A percentile compares a stretch with the other conserved stretches of the same genome.
Conservation (phyloP, 2,888 invertebrate genomes). For the Dynastes maya region DNA sequence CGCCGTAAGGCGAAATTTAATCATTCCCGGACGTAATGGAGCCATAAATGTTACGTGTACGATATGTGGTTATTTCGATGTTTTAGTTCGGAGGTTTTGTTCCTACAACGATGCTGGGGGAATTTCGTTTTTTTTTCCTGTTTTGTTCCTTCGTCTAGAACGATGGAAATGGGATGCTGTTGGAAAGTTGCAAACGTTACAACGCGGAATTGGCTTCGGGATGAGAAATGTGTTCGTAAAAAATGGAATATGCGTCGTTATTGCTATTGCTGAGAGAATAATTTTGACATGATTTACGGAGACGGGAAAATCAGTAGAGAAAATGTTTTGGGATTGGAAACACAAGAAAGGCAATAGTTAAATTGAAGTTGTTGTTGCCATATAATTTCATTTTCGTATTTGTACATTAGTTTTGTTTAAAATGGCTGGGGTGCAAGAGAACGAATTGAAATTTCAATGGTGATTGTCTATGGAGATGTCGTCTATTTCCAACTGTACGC, state of each 20-base stretch:
- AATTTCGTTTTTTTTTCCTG: background rate
- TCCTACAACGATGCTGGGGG: background rate
- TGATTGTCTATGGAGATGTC: too few relatives aligned
- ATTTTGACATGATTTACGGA: background rate
- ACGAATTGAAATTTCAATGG: too few relatives aligned
- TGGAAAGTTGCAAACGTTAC: background rate
- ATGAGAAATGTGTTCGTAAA: slow-evolving; percentile 6
- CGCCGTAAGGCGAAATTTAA: background rate
- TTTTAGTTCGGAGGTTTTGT: background rate
- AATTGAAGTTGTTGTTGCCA: too few relatives aligned
- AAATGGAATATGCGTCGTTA: background rate
- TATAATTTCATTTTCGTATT: too few relatives aligned
- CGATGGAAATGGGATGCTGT: background rate
- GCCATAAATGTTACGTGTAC: slow-evolving; percentile 6
- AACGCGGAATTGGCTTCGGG: background rate
- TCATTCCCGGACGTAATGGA: slow-evolving; percentile 1
- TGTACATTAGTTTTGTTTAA: too few relatives aligned
- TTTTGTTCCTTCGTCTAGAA: background rate
- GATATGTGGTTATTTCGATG: background rate
- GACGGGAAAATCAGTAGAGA: background rate
- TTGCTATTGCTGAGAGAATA: background rate
- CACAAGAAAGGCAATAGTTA: too few relatives aligned
- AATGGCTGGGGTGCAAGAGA: too few relatives aligned
- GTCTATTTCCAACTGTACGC: too few relatives aligned
- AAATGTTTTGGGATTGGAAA: too few relatives aligned